Evolutionary conservation across 2,113 vertebrate species (phyloP).

Genomic region (Caretta caretta): DNA sequence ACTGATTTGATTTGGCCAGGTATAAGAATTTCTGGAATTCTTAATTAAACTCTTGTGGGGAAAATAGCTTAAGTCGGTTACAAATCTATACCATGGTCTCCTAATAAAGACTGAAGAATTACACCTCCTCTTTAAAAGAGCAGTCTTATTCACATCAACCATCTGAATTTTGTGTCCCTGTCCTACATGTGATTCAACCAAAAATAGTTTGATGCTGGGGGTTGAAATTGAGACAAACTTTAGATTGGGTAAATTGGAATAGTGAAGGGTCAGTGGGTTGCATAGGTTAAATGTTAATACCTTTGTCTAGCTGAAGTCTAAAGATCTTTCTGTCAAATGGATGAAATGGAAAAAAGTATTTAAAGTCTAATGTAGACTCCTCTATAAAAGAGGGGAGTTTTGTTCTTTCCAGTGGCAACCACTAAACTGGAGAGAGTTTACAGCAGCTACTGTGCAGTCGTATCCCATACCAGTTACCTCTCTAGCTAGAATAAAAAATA

Average conservation of each 20-base stretch:
- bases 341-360: not conserved
- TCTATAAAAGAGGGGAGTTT: not conserved
- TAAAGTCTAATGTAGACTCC: not conserved
- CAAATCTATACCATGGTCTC: not conserved
- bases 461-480: not conserved
- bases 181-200: not conserved
- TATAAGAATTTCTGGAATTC: not conserved
- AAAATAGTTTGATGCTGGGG: not conserved
- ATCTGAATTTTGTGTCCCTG: not conserved
- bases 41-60: not conserved
- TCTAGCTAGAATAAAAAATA: not conserved
- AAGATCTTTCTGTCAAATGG: not conserved
- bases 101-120: constrained; percentile 1
- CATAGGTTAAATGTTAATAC: not conserved
- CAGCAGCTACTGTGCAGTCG: not conserved
- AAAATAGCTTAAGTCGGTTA: not conserved
- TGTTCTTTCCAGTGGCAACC: not conserved
- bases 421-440: not conserved
- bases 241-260: constrained; percentile 39
- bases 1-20: constrained; percentile 14
- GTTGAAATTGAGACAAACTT: not conserved
- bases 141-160: not conserved
- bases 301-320: not conserved
- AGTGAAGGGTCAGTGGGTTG: not conserved
- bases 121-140: constrained; percentile 28